Conservation (phyloP, 1,140 invertebrate species). For the Monochamus saltuarius region DNA sequence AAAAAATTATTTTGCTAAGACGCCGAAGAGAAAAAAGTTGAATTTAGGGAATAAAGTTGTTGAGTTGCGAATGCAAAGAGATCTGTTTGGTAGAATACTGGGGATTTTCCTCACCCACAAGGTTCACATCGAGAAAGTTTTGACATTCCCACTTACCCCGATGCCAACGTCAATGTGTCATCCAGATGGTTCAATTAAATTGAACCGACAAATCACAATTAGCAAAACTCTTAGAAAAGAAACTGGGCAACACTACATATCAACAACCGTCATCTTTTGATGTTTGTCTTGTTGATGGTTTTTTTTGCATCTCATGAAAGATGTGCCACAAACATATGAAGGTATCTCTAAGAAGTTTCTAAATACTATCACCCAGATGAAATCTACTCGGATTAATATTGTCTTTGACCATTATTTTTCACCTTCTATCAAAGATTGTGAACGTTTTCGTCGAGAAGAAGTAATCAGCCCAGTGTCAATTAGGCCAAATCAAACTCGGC, state of each 20-base stretch:
- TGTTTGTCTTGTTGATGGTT: constrained; percentile 18
- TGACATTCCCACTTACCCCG: constrained; percentile 30
- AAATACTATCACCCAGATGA: constrained; percentile 9
- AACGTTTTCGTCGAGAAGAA: constrained; percentile 19
- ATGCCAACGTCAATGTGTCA: constrained; percentile 34
- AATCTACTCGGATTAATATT: constrained; percentile 18
- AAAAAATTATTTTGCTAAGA: constrained; percentile 26
- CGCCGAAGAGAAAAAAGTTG: constrained; percentile 22
- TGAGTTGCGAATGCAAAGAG: constrained; percentile 30
- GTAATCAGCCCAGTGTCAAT: constrained; percentile 15
- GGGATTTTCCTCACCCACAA: constrained; percentile 29
- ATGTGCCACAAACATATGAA: constrained; percentile 20
- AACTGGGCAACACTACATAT: constrained; percentile 19
- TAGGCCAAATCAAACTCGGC: constrained; percentile 19
- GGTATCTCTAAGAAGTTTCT: constrained; percentile 25
- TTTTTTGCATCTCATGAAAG: constrained; percentile 26
- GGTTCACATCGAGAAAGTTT: constrained; percentile 31
- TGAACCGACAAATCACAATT: constrained; percentile 31
- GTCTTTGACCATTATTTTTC: constrained; percentile 19
- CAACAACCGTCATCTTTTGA: constrained; percentile 19
- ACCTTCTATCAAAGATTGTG: constrained; percentile 22
- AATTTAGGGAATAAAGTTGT: constrained; percentile 19
- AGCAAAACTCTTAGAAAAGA: constrained; percentile 25
- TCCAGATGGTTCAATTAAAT: constrained; percentile 31
- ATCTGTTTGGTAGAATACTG: constrained; percentile 35